A percentile compares a stretch with the other conserved stretches of the same genome.
Evolutionary conservation across 1,140 invertebrate species (phyloP).

Genomic region (Holcopasites calliopsidis): DNA sequence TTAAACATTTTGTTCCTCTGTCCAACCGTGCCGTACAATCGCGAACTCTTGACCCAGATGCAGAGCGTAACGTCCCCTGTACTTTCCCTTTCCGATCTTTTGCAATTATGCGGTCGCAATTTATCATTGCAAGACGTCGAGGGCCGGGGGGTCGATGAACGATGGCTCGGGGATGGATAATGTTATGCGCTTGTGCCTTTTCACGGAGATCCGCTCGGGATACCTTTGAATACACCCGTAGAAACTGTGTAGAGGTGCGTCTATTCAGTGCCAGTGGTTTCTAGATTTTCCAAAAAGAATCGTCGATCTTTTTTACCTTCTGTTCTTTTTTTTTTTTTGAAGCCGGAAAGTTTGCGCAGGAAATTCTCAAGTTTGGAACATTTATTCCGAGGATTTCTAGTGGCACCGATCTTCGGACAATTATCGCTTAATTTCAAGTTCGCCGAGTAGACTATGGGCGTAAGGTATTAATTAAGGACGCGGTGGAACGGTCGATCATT

Average conservation of each 20-base stretch:
- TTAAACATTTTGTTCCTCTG: slow-evolving; percentile 59
- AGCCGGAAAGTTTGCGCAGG: too few species aligned
- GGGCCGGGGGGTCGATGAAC: slow-evolving; percentile 6
- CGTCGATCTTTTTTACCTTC: neutral
- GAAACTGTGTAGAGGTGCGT: neutral
- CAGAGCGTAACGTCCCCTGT: slow-evolving; percentile 22
- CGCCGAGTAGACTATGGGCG: neutral
- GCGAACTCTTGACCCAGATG: slow-evolving; percentile 44
- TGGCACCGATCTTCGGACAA: neutral
- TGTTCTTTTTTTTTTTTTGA: neutral
- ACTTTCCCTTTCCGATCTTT: slow-evolving; percentile 51
- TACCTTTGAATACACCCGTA: slow-evolving; percentile 7
- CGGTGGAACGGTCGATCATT: slow-evolving; percentile 20
- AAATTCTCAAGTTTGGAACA: neutral
- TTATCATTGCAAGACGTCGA: slow-evolving; percentile 37
- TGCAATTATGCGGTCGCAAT: slow-evolving; percentile 46
- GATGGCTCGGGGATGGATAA: slow-evolving; percentile 7
- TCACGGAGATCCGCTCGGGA: neutral
- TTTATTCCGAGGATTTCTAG: neutral
- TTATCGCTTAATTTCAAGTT: slow-evolving; percentile 10
- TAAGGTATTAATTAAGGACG: slow-evolving; percentile 23
- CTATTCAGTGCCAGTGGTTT: slow-evolving; percentile 13
- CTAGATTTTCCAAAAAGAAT: neutral
- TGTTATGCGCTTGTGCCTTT: slow-evolving; percentile 11
- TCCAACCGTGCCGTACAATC: slow-evolving; percentile 30